Evolutionary conservation across 1,140 invertebrate species (phyloP).

Genomic region (Leptinotarsa defecta): DNA sequence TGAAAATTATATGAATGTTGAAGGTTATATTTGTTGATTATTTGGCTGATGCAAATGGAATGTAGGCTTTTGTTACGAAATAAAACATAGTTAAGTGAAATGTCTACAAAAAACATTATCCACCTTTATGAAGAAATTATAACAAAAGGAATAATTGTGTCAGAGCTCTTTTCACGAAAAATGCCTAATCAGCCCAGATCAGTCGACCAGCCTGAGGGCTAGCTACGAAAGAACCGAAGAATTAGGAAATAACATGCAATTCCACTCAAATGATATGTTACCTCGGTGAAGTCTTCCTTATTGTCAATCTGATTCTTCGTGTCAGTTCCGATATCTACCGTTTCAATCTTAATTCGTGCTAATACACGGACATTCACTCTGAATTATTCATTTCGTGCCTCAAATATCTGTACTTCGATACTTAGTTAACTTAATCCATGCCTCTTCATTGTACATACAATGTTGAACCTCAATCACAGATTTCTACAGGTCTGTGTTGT

Average conservation of each 20-base stretch:
- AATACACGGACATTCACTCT: not conserved
- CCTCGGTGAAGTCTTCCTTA: slow-evolving; percentile 2
- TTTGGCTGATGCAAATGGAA: no score
- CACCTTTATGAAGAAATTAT: no score
- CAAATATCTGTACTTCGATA: not conserved
- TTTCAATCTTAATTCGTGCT: slow-evolving; percentile 8
- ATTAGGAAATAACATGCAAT: slow-evolving; percentile 6
- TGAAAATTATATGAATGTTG: no score
- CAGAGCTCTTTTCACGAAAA: not conserved
- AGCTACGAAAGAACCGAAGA: not conserved
- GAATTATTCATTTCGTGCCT: not conserved
- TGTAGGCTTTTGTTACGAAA: no score
- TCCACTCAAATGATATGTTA: not conserved
- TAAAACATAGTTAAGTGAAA: no score
- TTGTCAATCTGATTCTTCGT: slow-evolving; percentile 1
- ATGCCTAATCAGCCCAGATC: not conserved
- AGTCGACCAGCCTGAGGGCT: not conserved
- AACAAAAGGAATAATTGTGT: no score
- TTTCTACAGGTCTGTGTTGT: no score
- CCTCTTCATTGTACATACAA: slow-evolving; percentile 5
- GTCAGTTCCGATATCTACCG: not conserved
- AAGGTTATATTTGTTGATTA: no score
- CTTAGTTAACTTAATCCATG: not conserved
- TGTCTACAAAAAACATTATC: no score
- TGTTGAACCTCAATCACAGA: not conserved